These are phyloP conservation scores for Bos javanicus DNA, from an alignment of 2,113 vertebrate species.

Conservation along the genomic window DNA sequence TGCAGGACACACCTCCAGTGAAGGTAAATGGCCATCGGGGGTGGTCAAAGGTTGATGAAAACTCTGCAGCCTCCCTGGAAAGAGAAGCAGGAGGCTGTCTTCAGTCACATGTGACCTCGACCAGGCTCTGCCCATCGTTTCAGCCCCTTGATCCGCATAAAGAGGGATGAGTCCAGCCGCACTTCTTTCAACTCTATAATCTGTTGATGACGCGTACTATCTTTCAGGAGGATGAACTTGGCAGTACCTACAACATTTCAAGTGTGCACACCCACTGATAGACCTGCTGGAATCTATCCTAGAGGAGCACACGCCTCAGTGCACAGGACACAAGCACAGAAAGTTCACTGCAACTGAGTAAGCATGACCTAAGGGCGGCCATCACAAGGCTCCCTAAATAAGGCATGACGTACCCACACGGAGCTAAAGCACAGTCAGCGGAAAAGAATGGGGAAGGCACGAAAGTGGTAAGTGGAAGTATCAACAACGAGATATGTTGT, in stretches of 20 bases:
- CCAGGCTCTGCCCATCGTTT: neutral
- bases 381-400: neutral
- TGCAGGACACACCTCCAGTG: neutral
- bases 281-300: neutral
- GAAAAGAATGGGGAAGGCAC: neutral
- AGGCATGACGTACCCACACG: accelerated
- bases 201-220: neutral
- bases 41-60: neutral
- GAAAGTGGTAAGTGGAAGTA: neutral
- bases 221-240: neutral
- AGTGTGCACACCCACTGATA: neutral
- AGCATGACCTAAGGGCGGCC: neutral
- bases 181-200: neutral
- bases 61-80: neutral
- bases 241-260: neutral
- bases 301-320: neutral
- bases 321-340: neutral
- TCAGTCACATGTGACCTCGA: neutral
- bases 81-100: neutral
- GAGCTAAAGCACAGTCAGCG: neutral
- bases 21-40: neutral
- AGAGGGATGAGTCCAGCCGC: neutral
- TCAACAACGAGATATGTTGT: neutral
- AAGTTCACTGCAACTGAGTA: neutral
- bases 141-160: neutral